Percentiles rank a stretch among this genome's conserved stretches.
Evolutionary conservation across 2,888 invertebrate species (phyloP).

Genomic region (Rhaphigaster nebulosa): DNA sequence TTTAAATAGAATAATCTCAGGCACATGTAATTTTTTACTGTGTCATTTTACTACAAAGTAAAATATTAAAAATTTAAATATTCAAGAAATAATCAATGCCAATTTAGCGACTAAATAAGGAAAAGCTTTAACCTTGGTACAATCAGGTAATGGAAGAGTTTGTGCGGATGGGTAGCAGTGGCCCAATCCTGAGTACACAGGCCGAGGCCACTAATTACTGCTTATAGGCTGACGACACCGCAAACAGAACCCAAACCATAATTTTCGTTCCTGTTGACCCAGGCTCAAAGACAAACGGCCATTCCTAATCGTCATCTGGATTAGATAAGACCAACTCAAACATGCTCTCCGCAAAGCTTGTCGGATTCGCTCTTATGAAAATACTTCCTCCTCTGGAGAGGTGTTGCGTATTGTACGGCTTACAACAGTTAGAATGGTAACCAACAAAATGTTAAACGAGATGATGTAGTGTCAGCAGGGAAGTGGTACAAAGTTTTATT

Average conservation of each 20-base stretch:
- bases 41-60: too few species aligned
- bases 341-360: background rate
- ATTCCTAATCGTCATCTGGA: background rate
- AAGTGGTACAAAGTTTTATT: too few species aligned
- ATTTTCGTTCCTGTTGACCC: background rate
- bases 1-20: too few species aligned
- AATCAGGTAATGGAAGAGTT: background rate
- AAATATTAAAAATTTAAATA: too few species aligned
- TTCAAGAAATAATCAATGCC: too few species aligned
- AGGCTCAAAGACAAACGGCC: background rate
- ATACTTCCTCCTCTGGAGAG: background rate
- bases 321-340: background rate
- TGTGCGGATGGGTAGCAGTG: background rate
- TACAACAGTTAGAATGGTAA: too few species aligned
- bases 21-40: too few species aligned
- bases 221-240: background rate
- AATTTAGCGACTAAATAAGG: too few species aligned
- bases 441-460: too few species aligned
- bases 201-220: background rate
- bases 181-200: background rate
- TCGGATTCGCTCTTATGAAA: background rate
- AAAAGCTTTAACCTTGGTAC: too few species aligned
- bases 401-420: too few species aligned
- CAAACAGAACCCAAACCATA: background rate
- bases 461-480: too few species aligned